Evolutionary conservation across 2,797 vertebrate genomes (phyloP), one percentile per base, ranked within the genome.

Genomic region (Pseudomugil gertrudae): DNA sequence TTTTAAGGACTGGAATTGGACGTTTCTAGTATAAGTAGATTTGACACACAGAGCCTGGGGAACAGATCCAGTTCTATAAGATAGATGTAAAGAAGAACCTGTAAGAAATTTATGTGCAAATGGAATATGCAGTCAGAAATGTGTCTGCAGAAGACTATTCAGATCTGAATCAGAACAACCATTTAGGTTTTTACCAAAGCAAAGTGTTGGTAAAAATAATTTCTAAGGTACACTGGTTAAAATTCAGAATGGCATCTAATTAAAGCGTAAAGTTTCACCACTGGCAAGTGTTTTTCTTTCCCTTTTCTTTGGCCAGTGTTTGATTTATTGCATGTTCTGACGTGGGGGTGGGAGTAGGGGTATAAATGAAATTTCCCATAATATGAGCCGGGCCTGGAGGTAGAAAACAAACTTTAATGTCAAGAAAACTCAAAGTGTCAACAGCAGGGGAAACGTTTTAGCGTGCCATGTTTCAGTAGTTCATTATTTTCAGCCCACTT

Each of bases 371-470:
- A 75, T 57, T 63, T 67, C 23, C 38, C 43, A 27, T 55, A 30
- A 63, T 21, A 19, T 55, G 35, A 53, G 43, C 58, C 38, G 61
- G 62, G 66, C 51, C 69, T 55, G 15, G 29, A 59, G 75, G 51
- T 40, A 54, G 40, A 35, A 67, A 75, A 55, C 38, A 30, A 76
- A 63, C 21, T 29, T 19, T 63, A 84, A 76, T 79, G 60, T 79
- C 58, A 69, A 23, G 0, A 30, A 52, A 47, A 57, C 51, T 64
- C 43, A 57, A 45, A 66, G 10, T 58, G 29, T 56, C 17, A 32
- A 59, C 17, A 4, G 23, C 19, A 47, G 24, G 33, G 66, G 51
- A 40, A 76, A 74, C 45, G 40, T 36, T 51, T 59, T 17, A 23
- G 8, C 13, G 21, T 51, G 50, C 55, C 23, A 30, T 35, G 40